Percentiles rank a stretch among this genome's conserved stretches.
Conservation (phyloP, 2,888 invertebrate species). For the Polietes domitor region DNA sequence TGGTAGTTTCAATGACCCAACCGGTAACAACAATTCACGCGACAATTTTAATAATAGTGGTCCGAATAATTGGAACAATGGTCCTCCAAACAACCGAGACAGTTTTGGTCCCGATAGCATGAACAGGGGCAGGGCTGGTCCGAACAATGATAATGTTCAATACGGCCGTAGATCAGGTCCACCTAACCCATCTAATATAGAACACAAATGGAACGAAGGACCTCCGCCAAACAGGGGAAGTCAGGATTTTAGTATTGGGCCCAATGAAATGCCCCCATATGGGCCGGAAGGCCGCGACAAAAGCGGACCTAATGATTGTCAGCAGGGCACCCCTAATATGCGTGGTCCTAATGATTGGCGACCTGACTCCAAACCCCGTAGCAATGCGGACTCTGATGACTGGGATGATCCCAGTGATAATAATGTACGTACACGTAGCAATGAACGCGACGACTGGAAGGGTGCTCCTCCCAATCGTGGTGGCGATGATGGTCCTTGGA, state of each 20-base stretch:
- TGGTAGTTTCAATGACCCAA: constrained; percentile 9
- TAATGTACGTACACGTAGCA: constrained; percentile 27
- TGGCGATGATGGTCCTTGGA: constrained; percentile 21
- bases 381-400: constrained; percentile 9
- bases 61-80: constrained; percentile 50
- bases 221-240: background rate
- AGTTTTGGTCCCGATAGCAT: constrained; percentile 42
- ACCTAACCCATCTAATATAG: constrained; percentile 29
- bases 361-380: constrained; percentile 1
- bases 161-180: constrained; percentile 28
- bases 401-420: constrained; percentile 34
- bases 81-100: constrained; percentile 29
- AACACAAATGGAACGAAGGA: constrained; percentile 17
- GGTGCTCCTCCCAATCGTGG: constrained; percentile 46
- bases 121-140: constrained; percentile 32
- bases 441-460: constrained; percentile 51
- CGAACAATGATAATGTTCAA: constrained; percentile 32
- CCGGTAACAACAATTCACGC: constrained; percentile 35
- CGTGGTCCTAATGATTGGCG: constrained; percentile 40
- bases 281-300: constrained; percentile 40
- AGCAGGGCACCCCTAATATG: constrained; percentile 18
- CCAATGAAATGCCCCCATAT: constrained; percentile 27
- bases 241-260: background rate
- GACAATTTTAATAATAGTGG: constrained; percentile 54
- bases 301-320: constrained; percentile 25